Evolutionary conservation across 2,888 invertebrate genomes (phyloP), one percentile per base, ranked within the genome.

Genomic region (Mamestra brassicae): DNA sequence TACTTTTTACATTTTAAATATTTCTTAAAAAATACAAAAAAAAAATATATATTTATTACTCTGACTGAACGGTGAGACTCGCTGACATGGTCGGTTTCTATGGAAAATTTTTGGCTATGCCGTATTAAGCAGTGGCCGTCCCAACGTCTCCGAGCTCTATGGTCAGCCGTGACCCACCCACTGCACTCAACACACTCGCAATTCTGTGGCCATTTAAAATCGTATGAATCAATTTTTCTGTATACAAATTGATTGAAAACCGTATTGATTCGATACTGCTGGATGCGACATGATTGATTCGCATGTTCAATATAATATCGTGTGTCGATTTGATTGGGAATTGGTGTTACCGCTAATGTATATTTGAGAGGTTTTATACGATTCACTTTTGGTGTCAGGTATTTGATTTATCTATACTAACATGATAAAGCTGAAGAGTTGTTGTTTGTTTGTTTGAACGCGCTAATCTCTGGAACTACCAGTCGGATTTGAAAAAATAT

Each of bases 161-260:
- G n/a, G 7, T 42, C 47, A n/a, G 15, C 38, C 38, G 34, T 38
- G n/a, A 50, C 58, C 50, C 8, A 8, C 6, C 26, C 36, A 57
- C n/a, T 74, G 55, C 65, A 45, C 66, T 67, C 50, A 45, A 57
- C 38, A 69, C 55, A n/a, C 1, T n/a, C 42, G 10, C 47, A 36
- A 54, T 73, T 55, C 34, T 34, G 45, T 34, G 38, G 54, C 58
- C 47, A 63, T 74, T 80, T 57, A 42, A 74, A 61, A 54, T 57
- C 50, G 8, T 61, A 36, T 61, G n/a, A 61, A 61, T 67, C 11
- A 54, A 0, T 52, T 64, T 69, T 65, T 68, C 50, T 34, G 8
- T 4, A 34, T 17, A 6, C 17, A 62, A 52, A 5, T 52, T 63
- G 7, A 38, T 77, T 76, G 36, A 63, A 63, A 66, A 38, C 38